phyloP scores from a whole-genome alignment of 2,113 vertebrate species.

The Rhegmatorhina hoffmannsi region DNA sequence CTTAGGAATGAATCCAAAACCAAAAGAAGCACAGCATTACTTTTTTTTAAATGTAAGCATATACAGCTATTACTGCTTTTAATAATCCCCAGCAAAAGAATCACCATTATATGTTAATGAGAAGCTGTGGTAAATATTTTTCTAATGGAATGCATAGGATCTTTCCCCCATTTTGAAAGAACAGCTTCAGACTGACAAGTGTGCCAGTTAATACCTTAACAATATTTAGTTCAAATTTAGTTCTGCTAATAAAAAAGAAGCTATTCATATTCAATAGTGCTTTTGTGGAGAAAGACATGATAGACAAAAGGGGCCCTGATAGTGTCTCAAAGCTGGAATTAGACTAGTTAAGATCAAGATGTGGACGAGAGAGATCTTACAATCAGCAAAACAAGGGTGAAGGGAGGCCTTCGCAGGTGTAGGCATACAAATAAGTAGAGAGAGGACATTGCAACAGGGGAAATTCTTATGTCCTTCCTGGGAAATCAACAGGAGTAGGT shows the following conservation, averaged over 20 bases:
- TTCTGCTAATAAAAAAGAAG: not conserved
- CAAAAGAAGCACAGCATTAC: not conserved
- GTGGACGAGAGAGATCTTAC: not conserved
- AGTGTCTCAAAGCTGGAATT: not conserved
- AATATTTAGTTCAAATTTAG: not conserved
- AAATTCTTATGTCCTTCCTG: not conserved
- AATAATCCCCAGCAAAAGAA: not conserved
- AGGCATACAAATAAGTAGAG: not conserved
- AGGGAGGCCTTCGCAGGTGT: not conserved
- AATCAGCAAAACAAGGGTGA: not conserved
- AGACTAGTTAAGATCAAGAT: not conserved
- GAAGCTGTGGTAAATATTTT: not conserved
- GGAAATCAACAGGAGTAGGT: not conserved
- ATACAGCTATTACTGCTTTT: not conserved
- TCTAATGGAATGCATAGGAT: not conserved
- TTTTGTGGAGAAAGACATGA: not conserved
- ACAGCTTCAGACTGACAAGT: not conserved
- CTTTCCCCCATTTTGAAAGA: not conserved
- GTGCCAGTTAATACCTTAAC: not conserved
- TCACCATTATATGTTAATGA: not conserved
- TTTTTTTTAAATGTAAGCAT: not conserved
- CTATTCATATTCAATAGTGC: not conserved
- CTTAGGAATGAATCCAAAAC: conserved; percentile 54
- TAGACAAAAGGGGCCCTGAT: not conserved
- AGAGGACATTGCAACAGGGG: not conserved